phyloP scores from a whole-genome alignment of 2,113 vertebrate species.

The Bos taurus region ARS-UCD2.0 NC_037344.1:67142001-67142500 shows the following conservation, averaged over 20 bases:
- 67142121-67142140: neutral
- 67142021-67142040: neutral
- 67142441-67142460: neutral
- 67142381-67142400: neutral
- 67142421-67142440: fast-evolving
- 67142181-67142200: neutral
- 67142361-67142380: fast-evolving
- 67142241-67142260: too few species aligned
- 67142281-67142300: fast-evolving
- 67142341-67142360: fast-evolving
- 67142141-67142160: fast-evolving
- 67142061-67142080: neutral
- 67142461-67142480: neutral
- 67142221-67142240: neutral
- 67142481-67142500: neutral
- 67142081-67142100: neutral
- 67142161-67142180: fast-evolving
- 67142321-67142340: fast-evolving
- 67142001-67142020: neutral
- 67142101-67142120: neutral
- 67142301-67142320: neutral
- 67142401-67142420: neutral
- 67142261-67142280: fast-evolving
- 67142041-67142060: neutral
- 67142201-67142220: neutral